Conservation (phyloP, 2,113 vertebrate genomes). For the Capra hircus region DNA sequence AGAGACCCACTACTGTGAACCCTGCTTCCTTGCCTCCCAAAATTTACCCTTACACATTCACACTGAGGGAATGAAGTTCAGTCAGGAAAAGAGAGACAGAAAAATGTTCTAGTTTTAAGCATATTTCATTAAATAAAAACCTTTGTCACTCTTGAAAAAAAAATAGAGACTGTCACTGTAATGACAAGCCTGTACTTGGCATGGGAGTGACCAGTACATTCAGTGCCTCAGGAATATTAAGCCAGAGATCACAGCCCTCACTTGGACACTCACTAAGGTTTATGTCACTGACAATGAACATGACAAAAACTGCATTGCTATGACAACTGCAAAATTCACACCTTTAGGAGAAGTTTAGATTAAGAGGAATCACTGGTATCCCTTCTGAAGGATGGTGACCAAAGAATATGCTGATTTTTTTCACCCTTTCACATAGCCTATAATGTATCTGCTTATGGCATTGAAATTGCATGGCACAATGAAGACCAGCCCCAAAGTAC, state of each 20-base stretch:
- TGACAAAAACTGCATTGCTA: slow-evolving; percentile 57
- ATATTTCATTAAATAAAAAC: slow-evolving; percentile 27
- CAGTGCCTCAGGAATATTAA: slow-evolving; percentile 54
- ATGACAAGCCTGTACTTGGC: slow-evolving; percentile 49
- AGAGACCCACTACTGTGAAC: slow-evolving; percentile 7
- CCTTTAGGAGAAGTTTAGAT: slow-evolving; percentile 47
- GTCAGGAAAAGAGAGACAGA: background rate
- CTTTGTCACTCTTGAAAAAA: background rate
- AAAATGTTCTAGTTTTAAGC: slow-evolving; percentile 47
- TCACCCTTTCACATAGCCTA: background rate
- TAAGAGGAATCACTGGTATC: background rate
- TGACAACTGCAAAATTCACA: slow-evolving; percentile 54
- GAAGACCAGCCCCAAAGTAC: background rate
- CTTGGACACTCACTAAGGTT: slow-evolving; percentile 59
- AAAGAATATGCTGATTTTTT: slow-evolving; percentile 30
- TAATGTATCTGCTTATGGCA: slow-evolving; percentile 26
- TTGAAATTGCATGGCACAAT: slow-evolving; percentile 52
- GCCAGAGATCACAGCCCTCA: slow-evolving; percentile 59
- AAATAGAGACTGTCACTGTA: slow-evolving; percentile 23
- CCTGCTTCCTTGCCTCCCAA: background rate
- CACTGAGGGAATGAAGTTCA: background rate
- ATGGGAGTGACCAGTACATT: slow-evolving; percentile 70
- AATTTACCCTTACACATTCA: background rate
- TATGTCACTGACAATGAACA: slow-evolving; percentile 68
- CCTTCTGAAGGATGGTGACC: background rate